Evolutionary conservation across 2,888 invertebrate genomes (phyloP), one percentile per base, ranked within the genome.

Genomic region (Eulithis prunata): DNA sequence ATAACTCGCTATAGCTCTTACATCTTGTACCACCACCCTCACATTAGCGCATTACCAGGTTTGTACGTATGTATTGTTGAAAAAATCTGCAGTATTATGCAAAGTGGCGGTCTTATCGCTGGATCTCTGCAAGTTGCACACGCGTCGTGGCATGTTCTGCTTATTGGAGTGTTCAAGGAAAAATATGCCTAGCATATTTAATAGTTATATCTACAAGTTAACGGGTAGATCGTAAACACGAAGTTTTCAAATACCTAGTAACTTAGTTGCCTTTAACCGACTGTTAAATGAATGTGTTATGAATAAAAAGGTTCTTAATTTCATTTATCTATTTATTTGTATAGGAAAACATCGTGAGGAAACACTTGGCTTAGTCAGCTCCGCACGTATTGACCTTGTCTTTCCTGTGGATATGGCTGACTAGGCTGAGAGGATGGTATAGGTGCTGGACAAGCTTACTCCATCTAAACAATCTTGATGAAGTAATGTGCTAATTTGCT

Each of bases 61-160:
- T 82, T 81, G 82, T 86, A 86, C 82, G 79, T 87, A 82, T 87
- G 85, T 83, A 83, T 86, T 84, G 82, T 84, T 84, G 87, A 90
- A 73, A 89, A 91, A 91, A 89, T 87, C 84, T 91, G 91, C 91
- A 86, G 90, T 84, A 86, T 88, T 90, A 91, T 92, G 91, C 86
- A 91, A 91, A 91, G 76, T 79, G 75, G 59, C 51, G 45, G 62
- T 47, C 69, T 70, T 90, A 91, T 90, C 91, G 85, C 64, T 13
- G 66, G 71, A 89, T 89, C 88, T 84, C 78, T 79, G 71, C 64
- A 73, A 59, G 71, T 62, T 74, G 78, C 80, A 83, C 89, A 88
- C 89, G 89, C 86, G 85, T 80, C 21, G 69, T 79, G 71, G 79
- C 84, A 83, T 83, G 86, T 79, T 74, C 62, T 68, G 71, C 76